These are phyloP conservation scores for Rousettus madagascariensis DNA, from an alignment of 2,797 vertebrate genomes.

Conservation along the genomic window DNA sequence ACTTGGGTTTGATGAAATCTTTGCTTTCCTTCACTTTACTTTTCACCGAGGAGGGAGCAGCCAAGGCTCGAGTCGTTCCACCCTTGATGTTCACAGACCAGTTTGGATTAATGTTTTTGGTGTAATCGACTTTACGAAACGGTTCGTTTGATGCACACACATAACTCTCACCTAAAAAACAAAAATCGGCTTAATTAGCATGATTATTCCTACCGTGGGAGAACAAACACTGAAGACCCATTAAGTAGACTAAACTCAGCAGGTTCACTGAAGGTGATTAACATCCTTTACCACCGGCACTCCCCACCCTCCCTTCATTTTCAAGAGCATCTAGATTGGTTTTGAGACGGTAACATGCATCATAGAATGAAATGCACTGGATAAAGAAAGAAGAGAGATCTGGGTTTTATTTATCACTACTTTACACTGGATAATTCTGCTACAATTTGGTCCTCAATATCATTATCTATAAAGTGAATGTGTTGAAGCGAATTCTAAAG, in stretches of 20 bases:
- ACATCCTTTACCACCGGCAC: neutral
- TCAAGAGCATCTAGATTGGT: neutral
- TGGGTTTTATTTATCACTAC: neutral
- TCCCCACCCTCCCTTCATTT: neutral
- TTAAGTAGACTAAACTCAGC: rapidly evolving
- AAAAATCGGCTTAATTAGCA: conserved; percentile 11
- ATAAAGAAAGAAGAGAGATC: neutral
- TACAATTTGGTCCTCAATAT: neutral
- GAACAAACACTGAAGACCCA: neutral
- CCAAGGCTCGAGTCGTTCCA: conserved; percentile 88
- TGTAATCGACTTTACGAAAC: conserved; percentile 95
- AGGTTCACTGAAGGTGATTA: neutral
- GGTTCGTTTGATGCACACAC: conserved; percentile 97
- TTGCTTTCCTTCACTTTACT: conserved; percentile 92
- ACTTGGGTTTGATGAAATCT: conserved; percentile 98
- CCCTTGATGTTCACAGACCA: conserved; percentile 95
- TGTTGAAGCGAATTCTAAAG: neutral
- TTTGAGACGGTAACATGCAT: neutral
- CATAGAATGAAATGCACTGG: neutral
- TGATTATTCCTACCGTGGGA: neutral
- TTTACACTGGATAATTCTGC: neutral
- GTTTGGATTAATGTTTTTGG: conserved; percentile 96
- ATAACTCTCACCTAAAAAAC: conserved; percentile 94
- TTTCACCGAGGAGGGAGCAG: conserved; percentile 86
- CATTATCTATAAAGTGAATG: neutral